phyloP scores from a whole-genome alignment of 2,888 invertebrate species.

The Acanthosoma haemorrhoidale region DNA sequence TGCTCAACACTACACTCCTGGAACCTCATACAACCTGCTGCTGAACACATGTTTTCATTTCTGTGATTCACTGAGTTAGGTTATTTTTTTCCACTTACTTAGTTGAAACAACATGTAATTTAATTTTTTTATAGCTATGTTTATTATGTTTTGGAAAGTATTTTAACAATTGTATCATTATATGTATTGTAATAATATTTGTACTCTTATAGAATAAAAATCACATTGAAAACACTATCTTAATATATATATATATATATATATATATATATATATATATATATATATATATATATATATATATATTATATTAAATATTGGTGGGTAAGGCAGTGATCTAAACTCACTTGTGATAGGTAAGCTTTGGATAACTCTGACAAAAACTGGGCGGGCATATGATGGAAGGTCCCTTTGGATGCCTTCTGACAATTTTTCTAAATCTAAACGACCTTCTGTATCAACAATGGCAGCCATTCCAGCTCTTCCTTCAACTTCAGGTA shows the following conservation, averaged over 20 bases:
- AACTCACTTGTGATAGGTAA: slow-evolving; percentile 60
- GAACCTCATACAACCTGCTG: no score
- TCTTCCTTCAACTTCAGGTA: slow-evolving; percentile 48
- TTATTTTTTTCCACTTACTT: no score
- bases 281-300: slow-evolving; percentile 7
- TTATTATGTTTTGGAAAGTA: no score
- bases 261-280: slow-evolving; percentile 8
- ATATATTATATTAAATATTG: background rate
- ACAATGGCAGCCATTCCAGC: slow-evolving; percentile 59
- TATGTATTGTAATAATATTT: no score
- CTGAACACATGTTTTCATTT: no score
- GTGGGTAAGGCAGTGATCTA: background rate
- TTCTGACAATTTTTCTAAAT: slow-evolving; percentile 44
- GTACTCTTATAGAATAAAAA: background rate
- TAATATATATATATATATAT: background rate
- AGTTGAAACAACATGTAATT: no score
- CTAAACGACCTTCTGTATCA: slow-evolving; percentile 46
- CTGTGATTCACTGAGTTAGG: no score
- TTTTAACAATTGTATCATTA: no score
- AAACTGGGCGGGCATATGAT: slow-evolving; percentile 55
- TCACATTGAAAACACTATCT: background rate
- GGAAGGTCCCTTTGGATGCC: slow-evolving; percentile 48
- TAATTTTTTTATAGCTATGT: no score
- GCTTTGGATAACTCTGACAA: slow-evolving; percentile 51
- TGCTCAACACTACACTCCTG: no score